Evolutionary conservation across 2,113 vertebrate genomes (phyloP).

Genomic region (Nycticebus coucang): DNA sequence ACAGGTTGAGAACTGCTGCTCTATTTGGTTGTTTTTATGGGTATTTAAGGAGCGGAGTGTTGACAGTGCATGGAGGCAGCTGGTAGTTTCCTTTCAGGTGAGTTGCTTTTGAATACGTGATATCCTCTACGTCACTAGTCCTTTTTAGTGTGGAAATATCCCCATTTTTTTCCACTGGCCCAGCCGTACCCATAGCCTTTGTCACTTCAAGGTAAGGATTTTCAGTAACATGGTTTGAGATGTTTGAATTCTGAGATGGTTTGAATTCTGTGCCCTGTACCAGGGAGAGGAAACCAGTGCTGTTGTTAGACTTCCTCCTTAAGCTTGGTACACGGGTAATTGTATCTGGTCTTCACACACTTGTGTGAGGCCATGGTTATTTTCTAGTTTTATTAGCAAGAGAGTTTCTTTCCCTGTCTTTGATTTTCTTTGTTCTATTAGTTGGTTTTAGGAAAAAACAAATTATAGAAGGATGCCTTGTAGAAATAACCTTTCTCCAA

Average conservation of each 20-base stretch:
- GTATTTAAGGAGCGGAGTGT: background rate
- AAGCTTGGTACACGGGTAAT: background rate
- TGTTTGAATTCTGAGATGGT: background rate
- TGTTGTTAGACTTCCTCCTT: background rate
- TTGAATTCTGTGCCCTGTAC: background rate
- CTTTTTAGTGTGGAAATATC: background rate
- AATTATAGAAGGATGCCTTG: background rate
- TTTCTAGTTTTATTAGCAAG: background rate
- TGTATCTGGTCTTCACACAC: background rate
- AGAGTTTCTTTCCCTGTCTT: background rate
- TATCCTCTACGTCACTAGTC: background rate
- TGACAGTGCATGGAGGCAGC: background rate
- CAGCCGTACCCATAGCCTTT: background rate
- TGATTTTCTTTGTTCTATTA: background rate
- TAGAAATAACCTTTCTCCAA: too few species aligned
- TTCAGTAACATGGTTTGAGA: too few species aligned
- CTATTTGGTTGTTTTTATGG: background rate
- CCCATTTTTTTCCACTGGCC: background rate
- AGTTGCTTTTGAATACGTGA: background rate
- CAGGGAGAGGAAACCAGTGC: background rate
- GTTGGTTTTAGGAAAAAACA: background rate
- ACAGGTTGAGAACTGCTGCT: background rate
- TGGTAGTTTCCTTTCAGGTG: background rate
- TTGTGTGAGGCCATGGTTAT: background rate
- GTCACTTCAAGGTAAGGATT: background rate